phyloP scores from a whole-genome alignment of 1,140 invertebrate genomes.

The Hycleus phaleratus region DNA sequence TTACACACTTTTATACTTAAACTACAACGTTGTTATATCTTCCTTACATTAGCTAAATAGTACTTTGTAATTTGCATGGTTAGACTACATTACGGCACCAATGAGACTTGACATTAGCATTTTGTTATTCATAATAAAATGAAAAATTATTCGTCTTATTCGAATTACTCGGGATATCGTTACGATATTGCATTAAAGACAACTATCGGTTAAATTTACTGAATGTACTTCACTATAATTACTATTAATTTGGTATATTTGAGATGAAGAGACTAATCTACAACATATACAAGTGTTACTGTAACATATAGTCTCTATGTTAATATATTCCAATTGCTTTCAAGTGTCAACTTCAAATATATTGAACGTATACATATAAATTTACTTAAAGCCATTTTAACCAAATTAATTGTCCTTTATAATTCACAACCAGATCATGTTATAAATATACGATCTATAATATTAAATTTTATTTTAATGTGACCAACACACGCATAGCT shows the following conservation, averaged over 20 bases:
- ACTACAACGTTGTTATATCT: slow-evolving; percentile 10
- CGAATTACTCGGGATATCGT: too few species aligned
- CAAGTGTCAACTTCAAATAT: slow-evolving; percentile 11
- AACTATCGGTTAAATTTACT: too few species aligned
- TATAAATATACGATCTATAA: too few species aligned
- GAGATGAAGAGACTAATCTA: slow-evolving; percentile 8
- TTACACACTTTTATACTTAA: slow-evolving; percentile 14
- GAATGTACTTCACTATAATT: neutral
- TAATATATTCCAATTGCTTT: slow-evolving; percentile 7
- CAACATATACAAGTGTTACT: neutral
- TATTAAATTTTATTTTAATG: too few species aligned
- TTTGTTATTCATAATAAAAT: too few species aligned
- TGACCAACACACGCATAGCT: too few species aligned
- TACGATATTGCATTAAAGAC: too few species aligned
- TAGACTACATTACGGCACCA: slow-evolving; percentile 2
- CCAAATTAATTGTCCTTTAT: slow-evolving; percentile 4
- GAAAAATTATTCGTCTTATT: too few species aligned
- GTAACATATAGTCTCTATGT: slow-evolving; percentile 2
- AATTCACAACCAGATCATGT: too few species aligned
- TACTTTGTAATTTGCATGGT: slow-evolving; percentile 13
- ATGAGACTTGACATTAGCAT: neutral
- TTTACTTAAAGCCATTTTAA: slow-evolving; percentile 5
- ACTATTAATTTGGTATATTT: slow-evolving; percentile 8
- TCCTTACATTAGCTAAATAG: slow-evolving; percentile 11
- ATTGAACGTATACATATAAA: slow-evolving; percentile 3